A percentile compares a stretch with the other conserved stretches of the same genome.
phyloP scores from a whole-genome alignment of 2,888 invertebrate genomes.

The Drosophila prostipennis region DNA sequence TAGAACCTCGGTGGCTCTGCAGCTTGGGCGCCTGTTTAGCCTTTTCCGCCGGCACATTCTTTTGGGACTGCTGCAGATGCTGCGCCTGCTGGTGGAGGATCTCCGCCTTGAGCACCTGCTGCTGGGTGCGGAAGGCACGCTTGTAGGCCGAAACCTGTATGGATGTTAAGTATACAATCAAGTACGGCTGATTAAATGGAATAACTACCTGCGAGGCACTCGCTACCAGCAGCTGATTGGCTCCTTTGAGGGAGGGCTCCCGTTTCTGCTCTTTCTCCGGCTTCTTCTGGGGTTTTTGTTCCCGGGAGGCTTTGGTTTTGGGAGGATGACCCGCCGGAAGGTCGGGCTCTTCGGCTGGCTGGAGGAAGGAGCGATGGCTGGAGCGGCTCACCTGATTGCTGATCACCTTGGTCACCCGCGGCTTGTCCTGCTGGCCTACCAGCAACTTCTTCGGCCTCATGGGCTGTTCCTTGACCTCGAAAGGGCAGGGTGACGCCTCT shows the following conservation, averaged over 20 bases:
- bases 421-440: not conserved
- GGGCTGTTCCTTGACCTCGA: not conserved
- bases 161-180: too few relatives aligned
- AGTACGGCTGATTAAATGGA: not conserved
- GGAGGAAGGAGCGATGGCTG: conserved; percentile 9
- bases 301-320: not conserved
- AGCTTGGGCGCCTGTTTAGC: not conserved
- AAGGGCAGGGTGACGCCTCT: not conserved
- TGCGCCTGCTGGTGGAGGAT: conserved; percentile 23
- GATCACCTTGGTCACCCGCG: not conserved
- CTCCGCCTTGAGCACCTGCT: conserved; percentile 55
- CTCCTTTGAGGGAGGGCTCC: conserved; percentile 1
- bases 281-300: not conserved
- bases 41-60: not conserved
- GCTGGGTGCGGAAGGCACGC: conserved; percentile 39
- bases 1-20: conserved; percentile 3
- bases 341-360: not conserved
- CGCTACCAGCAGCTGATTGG: conserved; percentile 44
- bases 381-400: conserved; percentile 16
- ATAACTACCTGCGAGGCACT: conserved; percentile 45
- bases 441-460: too few relatives aligned
- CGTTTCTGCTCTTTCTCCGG: not conserved
- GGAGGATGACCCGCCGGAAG: not conserved
- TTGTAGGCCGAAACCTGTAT: conserved; percentile 33
- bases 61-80: not conserved